phyloP scores from a whole-genome alignment of 1,140 invertebrate genomes.

The Drosophila nikananu region DNA sequence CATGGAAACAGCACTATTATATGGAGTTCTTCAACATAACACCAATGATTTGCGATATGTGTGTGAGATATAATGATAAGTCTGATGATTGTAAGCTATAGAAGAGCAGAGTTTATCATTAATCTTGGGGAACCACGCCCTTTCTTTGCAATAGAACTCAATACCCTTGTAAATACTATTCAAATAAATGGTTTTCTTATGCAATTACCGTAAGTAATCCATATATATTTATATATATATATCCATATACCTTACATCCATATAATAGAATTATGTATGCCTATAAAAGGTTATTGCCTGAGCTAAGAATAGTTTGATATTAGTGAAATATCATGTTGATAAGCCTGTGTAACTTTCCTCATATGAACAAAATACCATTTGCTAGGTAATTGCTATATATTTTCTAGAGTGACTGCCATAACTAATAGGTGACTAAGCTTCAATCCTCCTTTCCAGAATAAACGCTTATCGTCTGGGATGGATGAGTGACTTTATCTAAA shows the following conservation, averaged over 20 bases:
- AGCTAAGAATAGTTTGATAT: background rate
- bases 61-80: background rate
- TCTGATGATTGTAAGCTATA: too few species aligned
- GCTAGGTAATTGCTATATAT: slow-evolving; percentile 2
- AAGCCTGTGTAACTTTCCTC: background rate
- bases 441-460: background rate
- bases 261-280: background rate
- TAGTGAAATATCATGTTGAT: slow-evolving; percentile 28
- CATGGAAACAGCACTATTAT: slow-evolving; percentile 12
- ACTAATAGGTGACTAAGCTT: slow-evolving; percentile 11
- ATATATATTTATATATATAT: background rate
- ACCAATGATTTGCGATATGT: background rate
- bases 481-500: background rate
- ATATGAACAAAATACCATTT: slow-evolving; percentile 10
- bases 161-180: too few species aligned
- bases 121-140: background rate
- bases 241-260: too few species aligned
- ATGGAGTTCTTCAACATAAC: background rate
- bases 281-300: background rate
- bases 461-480: background rate
- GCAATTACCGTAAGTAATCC: background rate
- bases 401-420: background rate
- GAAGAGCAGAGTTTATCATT: background rate
- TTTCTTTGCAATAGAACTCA: background rate
- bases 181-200: background rate